Evolutionary conservation across 2,113 vertebrate species (phyloP), one percentile per base, ranked within the genome.

Genomic region (Cisticola juncidis): DNA sequence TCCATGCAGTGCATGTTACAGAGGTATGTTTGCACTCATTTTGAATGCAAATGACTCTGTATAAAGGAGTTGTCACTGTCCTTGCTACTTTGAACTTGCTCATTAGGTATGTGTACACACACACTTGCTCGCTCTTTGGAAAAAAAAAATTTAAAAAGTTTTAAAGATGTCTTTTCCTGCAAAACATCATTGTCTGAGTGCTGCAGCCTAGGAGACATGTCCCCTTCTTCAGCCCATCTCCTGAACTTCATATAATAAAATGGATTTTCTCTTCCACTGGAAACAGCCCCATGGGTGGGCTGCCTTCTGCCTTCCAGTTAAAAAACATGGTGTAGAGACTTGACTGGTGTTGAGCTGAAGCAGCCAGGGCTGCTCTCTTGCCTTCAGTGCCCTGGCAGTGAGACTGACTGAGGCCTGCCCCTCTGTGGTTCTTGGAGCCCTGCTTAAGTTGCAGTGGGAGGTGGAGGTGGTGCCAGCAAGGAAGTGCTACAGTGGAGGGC

Each of bases 1-100:
- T n/a, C 13, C 0, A 0, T 92, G 12, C 31, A 33, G 2, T 40
- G 45, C 6, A 0, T 17, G 9, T 76, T 74, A 12, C 36, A 51
- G 77, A 64, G 51, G 11, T 40, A 6, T 5, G 6, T 42, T 80
- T 38, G 29, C 45, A 61, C 31, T 54, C n/a, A 47, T 65, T 86
- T 42, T 62, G 20, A 64, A 36, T 60, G 51, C 38, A 56, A 60
- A 42, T 56, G 29, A 24, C 42, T 36, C 12, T 64, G 2, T 48
- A 29, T 44, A 36, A 56, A 86, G 24, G 29, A 88, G 14, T 36
- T 85, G 16, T 24, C 15, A 1, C 23, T 40, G 36, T 56, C 10
- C 28, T 45, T 91, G 65, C 36, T 92, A 12, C 20, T 26, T 14
- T 60, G 60, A 74, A 68, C 42, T 73, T 70, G 26, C n/a, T 81